Percentiles rank a stretch among this genome's conserved stretches.
Conservation (phyloP, 2,113 vertebrate species). For the Limnothrissa miodon region DNA sequence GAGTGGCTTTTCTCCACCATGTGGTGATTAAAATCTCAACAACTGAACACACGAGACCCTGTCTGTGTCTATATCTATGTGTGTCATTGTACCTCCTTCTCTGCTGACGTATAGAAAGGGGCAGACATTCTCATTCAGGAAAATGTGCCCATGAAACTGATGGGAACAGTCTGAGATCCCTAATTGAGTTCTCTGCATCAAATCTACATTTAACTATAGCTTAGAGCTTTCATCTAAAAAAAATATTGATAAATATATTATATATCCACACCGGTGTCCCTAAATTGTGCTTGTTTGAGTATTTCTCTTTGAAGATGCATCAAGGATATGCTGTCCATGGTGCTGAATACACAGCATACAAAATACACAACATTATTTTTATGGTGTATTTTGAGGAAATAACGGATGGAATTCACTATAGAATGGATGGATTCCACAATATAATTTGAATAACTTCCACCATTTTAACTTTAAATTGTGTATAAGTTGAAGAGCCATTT, state of each 20-base stretch:
- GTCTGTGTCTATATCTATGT: not conserved
- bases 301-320: not conserved
- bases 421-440: not conserved
- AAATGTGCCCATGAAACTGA: not conserved
- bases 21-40: constrained; percentile 48
- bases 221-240: not conserved
- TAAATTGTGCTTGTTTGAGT: not conserved
- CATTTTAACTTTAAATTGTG: too few relatives aligned
- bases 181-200: not conserved
- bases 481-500: too few relatives aligned
- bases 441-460: too few relatives aligned
- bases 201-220: too few relatives aligned
- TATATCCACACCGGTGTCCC: not conserved
- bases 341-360: not conserved
- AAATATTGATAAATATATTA: not conserved
- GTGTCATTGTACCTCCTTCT: constrained; percentile 33
- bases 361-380: too few relatives aligned
- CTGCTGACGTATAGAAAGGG: constrained; percentile 19
- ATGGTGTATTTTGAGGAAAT: not conserved
- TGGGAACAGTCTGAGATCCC: not conserved
- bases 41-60: not conserved
- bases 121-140: constrained; percentile 3
- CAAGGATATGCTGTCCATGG: constrained; percentile 23
- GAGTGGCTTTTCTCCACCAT: constrained; percentile 61
- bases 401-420: not conserved